phyloP scores from a whole-genome alignment of 37 sponge, comb jelly and placozoan genomes.

The Ianthella basta region DNA sequence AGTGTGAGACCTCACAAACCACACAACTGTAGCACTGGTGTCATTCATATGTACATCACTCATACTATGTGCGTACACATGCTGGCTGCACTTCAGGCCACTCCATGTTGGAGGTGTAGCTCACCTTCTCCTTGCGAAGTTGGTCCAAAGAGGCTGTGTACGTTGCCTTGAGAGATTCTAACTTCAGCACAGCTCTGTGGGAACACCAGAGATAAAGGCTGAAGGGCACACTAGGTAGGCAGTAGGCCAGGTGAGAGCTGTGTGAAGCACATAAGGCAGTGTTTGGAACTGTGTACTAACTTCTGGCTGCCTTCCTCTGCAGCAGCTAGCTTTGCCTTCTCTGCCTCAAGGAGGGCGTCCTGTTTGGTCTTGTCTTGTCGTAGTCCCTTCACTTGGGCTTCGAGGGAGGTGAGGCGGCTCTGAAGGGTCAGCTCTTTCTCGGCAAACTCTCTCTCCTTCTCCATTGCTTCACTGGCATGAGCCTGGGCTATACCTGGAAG shows the following conservation, averaged over 20 bases:
- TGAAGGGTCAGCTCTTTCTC: slow-evolving; percentile 63
- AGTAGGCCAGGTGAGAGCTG: not conserved
- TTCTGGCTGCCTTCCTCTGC: slow-evolving; percentile 72
- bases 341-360: slow-evolving; percentile 72
- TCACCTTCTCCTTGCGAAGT: slow-evolving; percentile 77
- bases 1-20: too few species aligned
- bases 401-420: slow-evolving; percentile 44
- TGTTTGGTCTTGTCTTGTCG: slow-evolving; percentile 76
- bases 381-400: slow-evolving; percentile 50
- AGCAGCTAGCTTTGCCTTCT: slow-evolving; percentile 60
- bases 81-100: not conserved
- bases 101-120: not conserved
- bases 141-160: slow-evolving; percentile 53
- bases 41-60: too few species aligned
- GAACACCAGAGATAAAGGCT: not conserved
- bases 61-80: not conserved
- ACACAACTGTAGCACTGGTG: too few species aligned
- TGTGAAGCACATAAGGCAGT: too few species aligned
- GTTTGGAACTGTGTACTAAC: slow-evolving; percentile 8
- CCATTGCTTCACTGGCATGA: slow-evolving; percentile 50
- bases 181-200: slow-evolving; percentile 61
- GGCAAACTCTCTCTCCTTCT: slow-evolving; percentile 60
- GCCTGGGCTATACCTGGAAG: slow-evolving; percentile 60
- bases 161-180: slow-evolving; percentile 55
- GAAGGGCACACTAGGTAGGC: not conserved